Evolutionary conservation across 2,113 vertebrate species (phyloP), one percentile per base, ranked within the genome.

Genomic region (Prunella himalayana): DNA sequence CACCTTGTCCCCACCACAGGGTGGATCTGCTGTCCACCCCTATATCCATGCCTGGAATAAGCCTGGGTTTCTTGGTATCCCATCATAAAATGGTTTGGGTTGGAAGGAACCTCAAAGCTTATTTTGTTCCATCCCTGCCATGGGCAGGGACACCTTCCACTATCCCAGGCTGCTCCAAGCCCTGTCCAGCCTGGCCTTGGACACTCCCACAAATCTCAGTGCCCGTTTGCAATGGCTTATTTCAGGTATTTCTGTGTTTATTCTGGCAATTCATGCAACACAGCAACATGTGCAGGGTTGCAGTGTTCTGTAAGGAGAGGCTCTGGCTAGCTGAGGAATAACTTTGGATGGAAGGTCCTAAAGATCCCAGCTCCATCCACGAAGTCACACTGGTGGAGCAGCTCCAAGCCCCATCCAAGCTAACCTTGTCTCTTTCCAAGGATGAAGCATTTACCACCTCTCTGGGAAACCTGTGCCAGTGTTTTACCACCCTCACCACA

Each of bases 231-330:
- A 57, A 5, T 31, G 70, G 10, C 1, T 91, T 56, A 10, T 56
- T 94, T 44, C 35, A 47, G 51, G 27, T 60, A 5, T 65, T 80
- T 31, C 2, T 39, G 19, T 45, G 0, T 71, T 94, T 60, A 19
- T 91, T 78, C 37, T 33, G 65, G 14, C 33, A 37, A 33, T 47
- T 30, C 4, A 28, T 39, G 12, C 35, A 31, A 6, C 8, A 6
- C 5, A 25, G 30, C 4, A 5, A 5, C 5, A 3, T 1, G 1
- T 4, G 3, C 24, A 4, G 57, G 50, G 37, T n/a, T 50, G 50
- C 59, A 33, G 2, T 51, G 19, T 7, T 60, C 47, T 89, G 69
- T 25, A 8, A 61, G 80, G 82, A 44, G 39, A 21, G 41, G 1
- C 22, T 75, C 15, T 75, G 82, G 18, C 56, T 35, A 6, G 11